These are phyloP conservation scores for Phylloscopus trochiloides DNA, from an alignment of 2,113 vertebrate genomes.

Conservation along the genomic window DNA sequence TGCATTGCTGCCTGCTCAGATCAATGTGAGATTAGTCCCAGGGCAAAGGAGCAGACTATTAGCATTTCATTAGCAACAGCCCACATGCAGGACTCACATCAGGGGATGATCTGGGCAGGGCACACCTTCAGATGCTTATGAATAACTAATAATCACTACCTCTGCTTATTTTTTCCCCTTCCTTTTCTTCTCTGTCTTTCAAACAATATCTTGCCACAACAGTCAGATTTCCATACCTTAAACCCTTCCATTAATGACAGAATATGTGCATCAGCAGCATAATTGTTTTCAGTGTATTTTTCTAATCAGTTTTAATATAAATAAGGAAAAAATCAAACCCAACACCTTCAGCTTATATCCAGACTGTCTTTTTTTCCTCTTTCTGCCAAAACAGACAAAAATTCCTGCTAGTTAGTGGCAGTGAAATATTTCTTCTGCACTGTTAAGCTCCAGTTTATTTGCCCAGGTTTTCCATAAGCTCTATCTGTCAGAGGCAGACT, in stretches of 20 bases:
- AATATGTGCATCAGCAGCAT: background rate
- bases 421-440: background rate
- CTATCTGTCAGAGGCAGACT: background rate
- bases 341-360: background rate
- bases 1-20: slow-evolving; percentile 1
- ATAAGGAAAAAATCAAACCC: background rate
- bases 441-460: background rate
- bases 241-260: background rate
- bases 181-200: background rate
- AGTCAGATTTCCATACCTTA: background rate
- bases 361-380: background rate
- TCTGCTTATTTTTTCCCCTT: fast-evolving
- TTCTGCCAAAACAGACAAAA: background rate
- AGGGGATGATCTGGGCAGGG: background rate
- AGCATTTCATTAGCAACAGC: slow-evolving; percentile 38
- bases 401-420: background rate
- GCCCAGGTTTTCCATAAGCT: background rate
- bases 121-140: background rate
- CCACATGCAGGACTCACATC: background rate
- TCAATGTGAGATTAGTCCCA: slow-evolving; percentile 1
- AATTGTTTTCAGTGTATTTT: background rate
- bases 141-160: background rate
- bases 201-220: background rate
- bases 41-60: background rate
- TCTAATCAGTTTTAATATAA: background rate